phyloP scores from a whole-genome alignment of 1,140 invertebrate genomes.

The Orius insidiosus region DNA sequence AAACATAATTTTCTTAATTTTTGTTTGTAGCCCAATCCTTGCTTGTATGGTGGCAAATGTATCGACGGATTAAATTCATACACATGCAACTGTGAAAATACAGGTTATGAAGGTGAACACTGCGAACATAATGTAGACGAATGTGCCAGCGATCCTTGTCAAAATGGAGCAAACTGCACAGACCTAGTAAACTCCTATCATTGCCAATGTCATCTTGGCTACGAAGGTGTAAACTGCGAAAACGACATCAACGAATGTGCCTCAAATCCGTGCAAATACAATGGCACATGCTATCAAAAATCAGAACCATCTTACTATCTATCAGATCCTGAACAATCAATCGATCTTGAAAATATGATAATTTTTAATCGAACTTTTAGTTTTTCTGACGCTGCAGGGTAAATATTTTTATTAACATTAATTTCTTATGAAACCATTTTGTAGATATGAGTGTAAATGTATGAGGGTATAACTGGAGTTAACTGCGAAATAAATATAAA shows the following conservation, averaged over 20 bases:
- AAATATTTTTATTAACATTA: conserved; percentile 27
- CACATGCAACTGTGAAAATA: conserved; percentile 64
- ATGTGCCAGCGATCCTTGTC: conserved; percentile 55
- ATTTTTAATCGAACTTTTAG: conserved; percentile 46
- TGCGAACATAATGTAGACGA: conserved; percentile 87
- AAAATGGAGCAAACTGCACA: conserved; percentile 53
- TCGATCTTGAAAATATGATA: conserved; percentile 30
- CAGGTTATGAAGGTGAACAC: conserved; percentile 52
- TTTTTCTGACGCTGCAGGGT: conserved; percentile 53
- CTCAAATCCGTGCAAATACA: conserved; percentile 58
- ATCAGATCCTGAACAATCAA: not conserved
- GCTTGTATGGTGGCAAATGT: conserved; percentile 64
- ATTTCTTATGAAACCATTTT: conserved; percentile 12
- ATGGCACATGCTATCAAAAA: conserved; percentile 60
- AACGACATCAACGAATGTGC: conserved; percentile 68
- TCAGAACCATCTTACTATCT: conserved; percentile 54
- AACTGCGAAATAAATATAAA: conserved; percentile 78
- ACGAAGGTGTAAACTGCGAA: conserved; percentile 57
- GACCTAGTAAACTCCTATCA: conserved; percentile 65
- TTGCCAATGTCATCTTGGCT: conserved; percentile 58
- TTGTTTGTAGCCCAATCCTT: conserved; percentile 48
- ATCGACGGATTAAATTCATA: conserved; percentile 69
- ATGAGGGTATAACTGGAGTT: conserved; percentile 51
- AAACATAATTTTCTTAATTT: conserved; percentile 5
- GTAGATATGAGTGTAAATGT: conserved; percentile 67